Percentiles rank a stretch among this genome's conserved stretches.
Evolutionary conservation across 2,113 vertebrate genomes (phyloP).

Genomic region (Elaphurus davidianus): DNA sequence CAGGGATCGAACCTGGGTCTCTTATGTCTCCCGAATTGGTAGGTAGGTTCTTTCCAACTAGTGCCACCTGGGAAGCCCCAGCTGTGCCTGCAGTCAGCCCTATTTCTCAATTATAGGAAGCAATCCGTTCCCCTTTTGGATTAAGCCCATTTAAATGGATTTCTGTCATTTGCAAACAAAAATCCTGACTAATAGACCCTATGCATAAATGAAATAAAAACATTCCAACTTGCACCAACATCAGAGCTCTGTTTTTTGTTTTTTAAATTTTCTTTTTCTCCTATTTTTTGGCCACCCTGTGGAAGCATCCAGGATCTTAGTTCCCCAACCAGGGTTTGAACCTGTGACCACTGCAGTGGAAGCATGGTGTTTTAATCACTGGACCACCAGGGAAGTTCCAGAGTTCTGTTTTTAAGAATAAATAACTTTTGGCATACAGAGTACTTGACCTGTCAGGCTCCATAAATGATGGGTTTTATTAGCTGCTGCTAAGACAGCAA

Average conservation of each 20-base stretch:
- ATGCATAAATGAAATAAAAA: background rate
- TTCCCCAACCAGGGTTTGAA: background rate
- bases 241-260: background rate
- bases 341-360: background rate
- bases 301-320: background rate
- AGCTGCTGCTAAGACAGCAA: background rate
- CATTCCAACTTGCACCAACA: background rate
- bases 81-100: background rate
- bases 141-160: background rate
- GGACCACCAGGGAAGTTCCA: background rate
- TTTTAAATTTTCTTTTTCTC: background rate
- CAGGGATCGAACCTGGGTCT: background rate
- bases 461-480: accelerated
- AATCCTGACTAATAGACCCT: background rate
- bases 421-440: background rate
- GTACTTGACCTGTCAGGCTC: background rate
- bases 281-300: background rate
- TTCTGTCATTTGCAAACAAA: constrained; percentile 5
- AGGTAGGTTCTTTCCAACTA: background rate
- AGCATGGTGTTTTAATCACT: background rate
- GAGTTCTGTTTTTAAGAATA: background rate
- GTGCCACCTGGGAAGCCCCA: background rate
- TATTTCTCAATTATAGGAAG: background rate
- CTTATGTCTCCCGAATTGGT: background rate
- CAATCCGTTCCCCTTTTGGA: background rate